Evolutionary conservation across 2,797 vertebrate species (phyloP), one percentile per base, ranked within the genome.

Genomic region (Novumbra hubbsi): DNA sequence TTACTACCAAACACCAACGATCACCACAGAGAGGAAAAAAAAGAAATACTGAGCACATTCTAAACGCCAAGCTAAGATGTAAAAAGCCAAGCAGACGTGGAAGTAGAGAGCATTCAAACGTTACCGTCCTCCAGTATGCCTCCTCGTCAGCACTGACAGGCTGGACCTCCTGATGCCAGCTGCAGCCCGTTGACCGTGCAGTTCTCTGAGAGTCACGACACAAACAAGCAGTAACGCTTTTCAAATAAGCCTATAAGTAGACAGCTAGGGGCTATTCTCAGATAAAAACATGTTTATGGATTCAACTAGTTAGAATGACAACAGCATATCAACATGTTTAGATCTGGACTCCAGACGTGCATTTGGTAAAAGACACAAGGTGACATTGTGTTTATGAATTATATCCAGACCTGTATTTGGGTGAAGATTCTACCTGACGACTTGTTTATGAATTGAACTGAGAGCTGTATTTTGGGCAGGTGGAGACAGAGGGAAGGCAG

Each of bases 301-400:
- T 65, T 65, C 27, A 64, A 64, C 63, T 28, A 77, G 87, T 87
- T 87, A 87, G 87, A 80, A 71, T 74, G 80, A 69, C 74, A 84
- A 74, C 81, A 78, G 81, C 74, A 78, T 73, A 1, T 45, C 41
- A 57, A 27, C 34, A 76, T 68, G 52, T 30, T 81, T 72, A 64
- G 15, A 49, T 4, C 30, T 28, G 21, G 21, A 57, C 55, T 57
- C 55, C 55, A 57, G 55, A 57, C 21, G 9, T 21, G n/a, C 21
- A 57, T 57, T 57, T 57, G 9, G n/a, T n/a, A 9, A 3, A 57
- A 57, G 3, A 24, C 55, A 21, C 2, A 12, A 57, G 55, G 55
- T 57, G 55, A 60, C 55, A 60, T 24, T 4, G 9, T 60, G 55
- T 60, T 60, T 60, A 60, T 60, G 55, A 60, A 60, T 12, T 65